Evolutionary conservation across 1,140 invertebrate genomes (phyloP).

Genomic region (Hypothenemus hampei): DNA sequence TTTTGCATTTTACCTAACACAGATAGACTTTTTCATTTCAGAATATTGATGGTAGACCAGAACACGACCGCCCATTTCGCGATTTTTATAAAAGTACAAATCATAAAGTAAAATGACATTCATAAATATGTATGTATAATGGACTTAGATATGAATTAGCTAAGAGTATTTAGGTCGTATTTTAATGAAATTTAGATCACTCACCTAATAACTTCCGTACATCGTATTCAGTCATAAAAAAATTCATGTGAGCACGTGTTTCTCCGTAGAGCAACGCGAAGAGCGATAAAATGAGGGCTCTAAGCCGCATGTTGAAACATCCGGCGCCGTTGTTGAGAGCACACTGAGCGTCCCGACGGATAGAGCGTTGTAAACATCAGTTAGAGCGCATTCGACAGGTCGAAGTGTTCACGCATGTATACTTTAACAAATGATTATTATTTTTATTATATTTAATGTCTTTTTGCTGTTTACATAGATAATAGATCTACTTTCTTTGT

Average conservation of each 20-base stretch:
- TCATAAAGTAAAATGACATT: too few species aligned
- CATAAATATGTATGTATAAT: too few species aligned
- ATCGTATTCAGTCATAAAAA: slow-evolving; percentile 71
- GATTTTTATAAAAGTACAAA: too few species aligned
- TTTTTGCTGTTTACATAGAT: too few species aligned
- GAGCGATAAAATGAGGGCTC: slow-evolving; percentile 14
- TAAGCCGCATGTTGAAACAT: slow-evolving; percentile 21
- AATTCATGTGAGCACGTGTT: slow-evolving; percentile 58
- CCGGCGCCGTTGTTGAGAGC: slow-evolving; percentile 13
- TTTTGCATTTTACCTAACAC: too few species aligned
- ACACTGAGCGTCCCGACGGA: slow-evolving; percentile 21
- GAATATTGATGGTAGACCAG: too few species aligned
- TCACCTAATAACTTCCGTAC: slow-evolving; percentile 72
- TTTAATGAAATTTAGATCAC: too few species aligned
- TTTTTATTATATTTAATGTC: slow-evolving; percentile 19
- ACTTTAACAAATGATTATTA: slow-evolving; percentile 21
- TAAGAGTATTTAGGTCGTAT: too few species aligned
- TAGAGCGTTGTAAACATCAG: slow-evolving; percentile 22
- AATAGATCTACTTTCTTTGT: too few species aligned
- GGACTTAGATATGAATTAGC: too few species aligned
- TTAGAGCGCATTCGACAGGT: slow-evolving; percentile 25
- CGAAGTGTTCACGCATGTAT: slow-evolving; percentile 21
- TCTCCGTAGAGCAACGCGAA: slow-evolving; percentile 13
- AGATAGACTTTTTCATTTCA: too few species aligned
- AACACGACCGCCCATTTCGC: too few species aligned